A percentile compares a stretch with the other conserved stretches of the same genome.
Conservation (phyloP, 2,888 invertebrate species). For the Clitarchus hookeri region DNA sequence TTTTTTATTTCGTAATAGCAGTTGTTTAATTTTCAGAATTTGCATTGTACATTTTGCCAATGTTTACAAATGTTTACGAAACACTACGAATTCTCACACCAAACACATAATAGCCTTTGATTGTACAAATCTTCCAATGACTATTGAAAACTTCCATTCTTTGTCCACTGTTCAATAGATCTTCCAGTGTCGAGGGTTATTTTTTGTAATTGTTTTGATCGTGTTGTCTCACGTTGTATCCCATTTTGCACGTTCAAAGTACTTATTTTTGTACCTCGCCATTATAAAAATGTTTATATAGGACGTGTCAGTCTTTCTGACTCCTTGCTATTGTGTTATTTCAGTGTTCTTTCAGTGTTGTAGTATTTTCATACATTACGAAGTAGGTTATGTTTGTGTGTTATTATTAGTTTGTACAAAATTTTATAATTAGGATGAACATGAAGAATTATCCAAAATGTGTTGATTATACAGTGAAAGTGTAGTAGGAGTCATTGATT, state of each 20-base stretch:
- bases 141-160: slow-evolving; percentile 34
- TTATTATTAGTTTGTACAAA: not conserved
- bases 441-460: not conserved
- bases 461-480: not conserved
- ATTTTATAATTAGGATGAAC: not conserved
- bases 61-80: not conserved
- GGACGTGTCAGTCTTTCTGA: slow-evolving; percentile 10
- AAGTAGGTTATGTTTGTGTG: not conserved
- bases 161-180: slow-evolving; percentile 31
- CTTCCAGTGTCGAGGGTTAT: slow-evolving; percentile 34
- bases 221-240: slow-evolving; percentile 30
- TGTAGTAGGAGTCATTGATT: not conserved
- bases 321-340: slow-evolving; percentile 25
- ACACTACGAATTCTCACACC: not conserved
- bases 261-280: slow-evolving; percentile 45
- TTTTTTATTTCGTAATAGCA: no score
- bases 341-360: not conserved
- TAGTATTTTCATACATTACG: not conserved
- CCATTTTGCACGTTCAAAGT: slow-evolving; percentile 38
- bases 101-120: slow-evolving; percentile 17
- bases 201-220: slow-evolving; percentile 33
- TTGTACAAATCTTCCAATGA: slow-evolving; percentile 32
- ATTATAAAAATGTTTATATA: slow-evolving; percentile 30
- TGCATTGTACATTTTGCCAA: not conserved
- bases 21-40: no score